A percentile compares a stretch with the other conserved stretches of the same genome.
These are phyloP conservation scores for Bergia sp. DNA, from an alignment of 92 coral and sea anemone genomes.

Conservation along the genomic window DNA sequence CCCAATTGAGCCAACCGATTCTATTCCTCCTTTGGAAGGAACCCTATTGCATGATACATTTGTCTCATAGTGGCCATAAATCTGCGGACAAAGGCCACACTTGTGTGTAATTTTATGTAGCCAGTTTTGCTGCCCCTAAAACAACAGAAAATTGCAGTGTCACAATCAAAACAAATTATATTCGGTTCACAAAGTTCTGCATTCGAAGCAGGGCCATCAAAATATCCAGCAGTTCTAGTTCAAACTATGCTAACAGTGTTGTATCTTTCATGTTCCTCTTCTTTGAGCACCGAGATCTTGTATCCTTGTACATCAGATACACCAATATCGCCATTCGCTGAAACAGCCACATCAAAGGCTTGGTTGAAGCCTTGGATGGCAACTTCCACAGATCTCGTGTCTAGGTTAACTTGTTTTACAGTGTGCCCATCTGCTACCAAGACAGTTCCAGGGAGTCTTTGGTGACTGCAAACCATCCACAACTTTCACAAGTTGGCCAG, in stretches of 20 bases:
- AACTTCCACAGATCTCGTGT: constrained; percentile 9
- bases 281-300: constrained; percentile 30
- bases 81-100: constrained; percentile 52
- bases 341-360: constrained; percentile 67
- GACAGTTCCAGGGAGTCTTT: too few species aligned
- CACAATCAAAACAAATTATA: constrained; percentile 60
- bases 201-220: constrained; percentile 57
- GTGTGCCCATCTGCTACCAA: constrained; percentile 62
- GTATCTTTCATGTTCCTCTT: background rate
- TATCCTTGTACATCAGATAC: constrained; percentile 57
- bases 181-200: constrained; percentile 61
- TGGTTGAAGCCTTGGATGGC: constrained; percentile 45
- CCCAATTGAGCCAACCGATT: constrained; percentile 27
- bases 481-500: too few species aligned
- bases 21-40: constrained; percentile 56
- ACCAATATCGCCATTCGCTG: constrained; percentile 48
- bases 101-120: constrained; percentile 56
- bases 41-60: constrained; percentile 64
- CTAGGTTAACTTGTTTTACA: constrained; percentile 34
- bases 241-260: constrained; percentile 1
- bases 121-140: constrained; percentile 66
- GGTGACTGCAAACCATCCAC: constrained; percentile 42
- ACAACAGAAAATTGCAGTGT: constrained; percentile 59
- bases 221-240: constrained; percentile 29
- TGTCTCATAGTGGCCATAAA: constrained; percentile 57